Evolutionary conservation across 2,888 invertebrate species (phyloP).

Genomic region (Carterocephalus palaemon): DNA sequence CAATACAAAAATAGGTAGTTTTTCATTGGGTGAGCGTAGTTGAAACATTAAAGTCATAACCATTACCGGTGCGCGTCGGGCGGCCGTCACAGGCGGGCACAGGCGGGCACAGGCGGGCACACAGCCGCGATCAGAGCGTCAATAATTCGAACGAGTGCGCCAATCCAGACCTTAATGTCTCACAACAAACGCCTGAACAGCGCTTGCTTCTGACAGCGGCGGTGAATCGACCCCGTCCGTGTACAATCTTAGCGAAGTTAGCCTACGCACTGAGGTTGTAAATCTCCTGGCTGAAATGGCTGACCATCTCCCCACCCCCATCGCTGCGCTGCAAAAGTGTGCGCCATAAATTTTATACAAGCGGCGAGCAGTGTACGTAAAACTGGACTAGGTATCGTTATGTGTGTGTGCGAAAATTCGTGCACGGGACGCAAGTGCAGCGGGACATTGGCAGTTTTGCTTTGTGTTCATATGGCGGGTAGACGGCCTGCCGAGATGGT

Average conservation of each 20-base stretch:
- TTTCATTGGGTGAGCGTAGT: constrained; percentile 8
- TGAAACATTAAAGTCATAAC: constrained; percentile 22
- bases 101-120: too few relatives aligned
- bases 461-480: constrained; percentile 56
- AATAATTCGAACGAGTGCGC: constrained; percentile 29
- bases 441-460: constrained; percentile 69
- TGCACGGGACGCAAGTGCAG: constrained; percentile 61
- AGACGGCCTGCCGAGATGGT: constrained; percentile 40
- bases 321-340: constrained; percentile 69
- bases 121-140: constrained; percentile 20
- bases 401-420: constrained; percentile 70
- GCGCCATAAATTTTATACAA: constrained; percentile 77
- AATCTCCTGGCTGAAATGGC: constrained; percentile 77
- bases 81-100: too few relatives aligned
- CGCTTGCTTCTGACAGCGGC: constrained; percentile 35
- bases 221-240: constrained; percentile 17
- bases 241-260: constrained; percentile 61
- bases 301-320: constrained; percentile 68
- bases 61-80: too few relatives aligned
- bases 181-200: constrained; percentile 35
- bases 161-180: constrained; percentile 34
- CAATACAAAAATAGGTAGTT: neutral
- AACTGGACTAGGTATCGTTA: constrained; percentile 47
- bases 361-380: constrained; percentile 71
- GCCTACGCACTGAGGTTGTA: constrained; percentile 71